Percentiles rank a stretch among this genome's conserved stretches.
phyloP scores from a whole-genome alignment of 2,113 vertebrate species.

The Fregetta grallaria region DNA sequence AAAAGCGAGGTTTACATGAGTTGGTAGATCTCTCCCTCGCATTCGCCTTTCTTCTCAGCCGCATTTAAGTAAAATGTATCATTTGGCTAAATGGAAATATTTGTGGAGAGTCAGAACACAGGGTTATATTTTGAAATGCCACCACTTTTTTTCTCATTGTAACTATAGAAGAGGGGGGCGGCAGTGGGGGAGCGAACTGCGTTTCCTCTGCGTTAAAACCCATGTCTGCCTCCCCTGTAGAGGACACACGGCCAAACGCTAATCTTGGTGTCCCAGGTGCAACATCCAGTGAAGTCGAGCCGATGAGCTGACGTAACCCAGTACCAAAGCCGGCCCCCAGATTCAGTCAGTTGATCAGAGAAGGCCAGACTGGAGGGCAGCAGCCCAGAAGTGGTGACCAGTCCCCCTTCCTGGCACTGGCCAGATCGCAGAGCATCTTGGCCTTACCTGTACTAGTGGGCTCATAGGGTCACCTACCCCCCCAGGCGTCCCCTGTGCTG shows the following conservation, averaged over 20 bases:
- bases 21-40: constrained; percentile 30
- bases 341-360: not conserved
- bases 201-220: constrained; percentile 24
- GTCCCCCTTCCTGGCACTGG: not conserved
- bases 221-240: not conserved
- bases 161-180: not conserved
- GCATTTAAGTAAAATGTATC: constrained; percentile 51
- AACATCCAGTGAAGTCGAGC: not conserved
- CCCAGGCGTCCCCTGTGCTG: not conserved
- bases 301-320: not conserved
- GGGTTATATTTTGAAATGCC: constrained; percentile 35
- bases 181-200: not conserved
- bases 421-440: not conserved
- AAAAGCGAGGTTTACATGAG: constrained; percentile 44
- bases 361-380: not conserved
- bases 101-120: not conserved
- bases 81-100: constrained; percentile 33
- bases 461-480: not conserved
- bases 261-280: not conserved
- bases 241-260: not conserved
- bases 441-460: not conserved
- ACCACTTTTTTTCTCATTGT: not conserved
- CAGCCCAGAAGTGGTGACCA: not conserved
- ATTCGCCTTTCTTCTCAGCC: constrained; percentile 51
- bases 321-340: not conserved